Conservation (phyloP, 1,140 invertebrate genomes). For the Eubasilissa regina region DNA sequence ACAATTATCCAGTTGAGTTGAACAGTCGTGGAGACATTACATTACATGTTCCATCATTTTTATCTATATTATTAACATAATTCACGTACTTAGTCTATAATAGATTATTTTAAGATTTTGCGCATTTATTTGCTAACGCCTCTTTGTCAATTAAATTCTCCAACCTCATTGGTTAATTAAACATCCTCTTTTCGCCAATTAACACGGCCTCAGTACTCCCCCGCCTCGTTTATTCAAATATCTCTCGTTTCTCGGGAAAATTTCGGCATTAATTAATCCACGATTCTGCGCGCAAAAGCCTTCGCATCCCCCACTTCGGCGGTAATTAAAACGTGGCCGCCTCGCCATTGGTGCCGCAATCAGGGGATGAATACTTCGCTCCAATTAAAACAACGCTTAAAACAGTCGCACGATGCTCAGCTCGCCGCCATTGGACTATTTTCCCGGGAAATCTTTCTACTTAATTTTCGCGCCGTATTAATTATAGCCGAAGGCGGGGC, state of each 20-base stretch:
- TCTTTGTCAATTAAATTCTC: neutral
- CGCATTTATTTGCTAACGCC: conserved; percentile 23
- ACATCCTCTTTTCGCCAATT: neutral
- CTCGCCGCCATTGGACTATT: conserved; percentile 9
- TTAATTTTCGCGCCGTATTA: conserved; percentile 32
- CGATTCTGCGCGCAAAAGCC: conserved; percentile 26
- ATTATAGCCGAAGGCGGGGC: conserved; percentile 11
- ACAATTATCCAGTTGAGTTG: too few species aligned
- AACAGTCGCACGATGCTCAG: neutral
- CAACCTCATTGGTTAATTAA: conserved; percentile 13
- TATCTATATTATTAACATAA: too few species aligned
- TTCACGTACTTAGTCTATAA: too few species aligned
- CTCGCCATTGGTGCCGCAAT: conserved; percentile 12
- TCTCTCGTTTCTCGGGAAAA: neutral
- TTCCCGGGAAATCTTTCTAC: conserved; percentile 22
- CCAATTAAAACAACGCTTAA: conserved; percentile 37
- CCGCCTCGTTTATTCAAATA: conserved; percentile 1
- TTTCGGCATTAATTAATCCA: neutral
- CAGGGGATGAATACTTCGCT: conserved; percentile 13
- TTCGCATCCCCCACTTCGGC: conserved; percentile 4
- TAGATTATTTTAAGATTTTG: neutral
- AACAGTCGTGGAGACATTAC: too few species aligned
- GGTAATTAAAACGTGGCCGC: conserved; percentile 34
- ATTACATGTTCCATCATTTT: too few species aligned
- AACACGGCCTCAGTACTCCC: neutral